These are phyloP conservation scores for Neoniphon sammara DNA, from an alignment of 2,797 vertebrate species.

Conservation along the genomic window DNA sequence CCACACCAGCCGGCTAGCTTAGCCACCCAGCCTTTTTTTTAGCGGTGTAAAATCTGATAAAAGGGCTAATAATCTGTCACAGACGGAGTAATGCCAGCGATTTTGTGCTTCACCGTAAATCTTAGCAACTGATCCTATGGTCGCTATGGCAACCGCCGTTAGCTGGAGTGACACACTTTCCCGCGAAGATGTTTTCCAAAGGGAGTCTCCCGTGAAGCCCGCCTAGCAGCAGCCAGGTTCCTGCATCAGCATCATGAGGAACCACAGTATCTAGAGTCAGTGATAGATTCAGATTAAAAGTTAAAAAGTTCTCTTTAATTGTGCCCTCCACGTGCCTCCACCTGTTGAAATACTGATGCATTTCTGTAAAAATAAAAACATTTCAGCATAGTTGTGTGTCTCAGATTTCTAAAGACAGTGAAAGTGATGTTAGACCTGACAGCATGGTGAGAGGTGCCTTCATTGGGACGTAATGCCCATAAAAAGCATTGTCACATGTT, in stretches of 20 bases:
- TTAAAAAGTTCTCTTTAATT: not conserved
- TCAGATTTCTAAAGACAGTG: not conserved
- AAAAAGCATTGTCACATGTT: not conserved
- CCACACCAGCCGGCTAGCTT: not conserved
- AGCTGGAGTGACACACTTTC: constrained; percentile 48
- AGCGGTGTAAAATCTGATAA: rapidly evolving
- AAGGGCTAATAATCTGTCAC: no score
- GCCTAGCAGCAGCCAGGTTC: constrained; percentile 8
- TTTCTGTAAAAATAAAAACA: not conserved
- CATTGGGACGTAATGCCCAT: not conserved
- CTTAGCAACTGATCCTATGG: not conserved
- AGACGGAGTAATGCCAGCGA: no score
- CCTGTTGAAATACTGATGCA: not conserved
- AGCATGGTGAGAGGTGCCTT: not conserved
- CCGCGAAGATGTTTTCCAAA: constrained; percentile 44
- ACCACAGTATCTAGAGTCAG: not conserved
- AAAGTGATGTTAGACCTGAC: no score
- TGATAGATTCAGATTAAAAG: not conserved
- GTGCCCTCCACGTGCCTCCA: not conserved
- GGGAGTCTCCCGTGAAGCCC: constrained; percentile 7
- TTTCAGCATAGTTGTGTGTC: not conserved
- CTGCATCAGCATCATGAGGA: constrained; percentile 20
- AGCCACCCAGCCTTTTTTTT: not conserved
- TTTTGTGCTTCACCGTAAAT: no score
- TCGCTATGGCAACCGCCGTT: constrained; percentile 37